Evolutionary conservation across 2,888 invertebrate species (phyloP).

Genomic region (Yponomeuta malinellus): DNA sequence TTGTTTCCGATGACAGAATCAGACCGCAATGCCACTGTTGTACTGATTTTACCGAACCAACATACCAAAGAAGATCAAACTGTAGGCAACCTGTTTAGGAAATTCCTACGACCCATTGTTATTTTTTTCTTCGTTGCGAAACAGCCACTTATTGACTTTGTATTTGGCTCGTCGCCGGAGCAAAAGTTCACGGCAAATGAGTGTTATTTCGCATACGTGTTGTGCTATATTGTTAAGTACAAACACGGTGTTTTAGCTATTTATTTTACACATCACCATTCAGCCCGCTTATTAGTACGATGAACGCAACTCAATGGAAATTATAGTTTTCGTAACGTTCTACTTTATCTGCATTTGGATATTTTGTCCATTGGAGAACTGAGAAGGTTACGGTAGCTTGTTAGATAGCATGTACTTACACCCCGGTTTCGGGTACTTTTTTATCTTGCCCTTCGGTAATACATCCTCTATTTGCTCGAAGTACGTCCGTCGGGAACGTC

Average conservation of each 20-base stretch:
- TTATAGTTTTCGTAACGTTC: background rate
- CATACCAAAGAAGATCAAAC: background rate
- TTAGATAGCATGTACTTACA: background rate
- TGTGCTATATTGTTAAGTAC: background rate
- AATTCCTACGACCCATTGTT: conserved; percentile 65
- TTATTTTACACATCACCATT: background rate
- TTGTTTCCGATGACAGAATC: background rate
- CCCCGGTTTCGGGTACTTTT: background rate
- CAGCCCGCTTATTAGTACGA: background rate
- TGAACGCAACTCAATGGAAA: background rate
- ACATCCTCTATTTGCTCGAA: background rate
- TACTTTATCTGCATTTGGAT: background rate
- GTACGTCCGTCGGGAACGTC: background rate
- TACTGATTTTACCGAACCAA: background rate
- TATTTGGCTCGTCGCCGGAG: conserved; percentile 16
- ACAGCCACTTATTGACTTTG: conserved; percentile 26
- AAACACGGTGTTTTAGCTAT: background rate
- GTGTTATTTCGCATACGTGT: background rate
- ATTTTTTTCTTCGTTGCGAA: conserved; percentile 50
- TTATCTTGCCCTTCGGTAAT: background rate
- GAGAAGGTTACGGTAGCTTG: background rate
- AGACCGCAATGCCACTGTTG: conserved; percentile 20
- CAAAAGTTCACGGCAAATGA: conserved; percentile 13
- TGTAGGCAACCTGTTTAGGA: conserved; percentile 30
- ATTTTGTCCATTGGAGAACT: background rate